Evolutionary conservation across 2,888 invertebrate genomes (phyloP).

Genomic region (Drosophila formosana): DNA sequence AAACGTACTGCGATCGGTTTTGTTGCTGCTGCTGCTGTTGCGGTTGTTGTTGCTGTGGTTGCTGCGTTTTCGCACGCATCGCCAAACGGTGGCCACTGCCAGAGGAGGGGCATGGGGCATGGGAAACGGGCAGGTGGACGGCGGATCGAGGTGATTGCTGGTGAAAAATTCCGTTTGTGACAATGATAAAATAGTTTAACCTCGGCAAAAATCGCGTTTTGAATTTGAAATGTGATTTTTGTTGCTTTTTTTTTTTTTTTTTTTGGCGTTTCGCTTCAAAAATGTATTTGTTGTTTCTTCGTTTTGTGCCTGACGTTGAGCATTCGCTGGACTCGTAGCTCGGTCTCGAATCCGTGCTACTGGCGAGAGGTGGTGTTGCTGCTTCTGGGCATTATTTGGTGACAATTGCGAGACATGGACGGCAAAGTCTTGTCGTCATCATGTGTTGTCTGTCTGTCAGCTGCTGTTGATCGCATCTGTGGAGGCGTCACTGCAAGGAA

Average conservation of each 20-base stretch:
- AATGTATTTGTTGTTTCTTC: conserved; percentile 58
- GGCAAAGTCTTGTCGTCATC: conserved; percentile 18
- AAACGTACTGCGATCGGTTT: conserved; percentile 67
- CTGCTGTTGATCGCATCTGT: conserved; percentile 46
- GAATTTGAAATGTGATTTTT: conserved; percentile 80
- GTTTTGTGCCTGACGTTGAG: conserved; percentile 20
- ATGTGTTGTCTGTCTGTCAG: conserved; percentile 21
- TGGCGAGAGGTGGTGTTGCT: conserved; percentile 43
- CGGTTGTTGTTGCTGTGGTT: conserved; percentile 49
- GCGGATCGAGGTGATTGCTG: conserved; percentile 70
- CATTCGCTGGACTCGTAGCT: background rate
- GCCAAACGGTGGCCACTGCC: conserved; percentile 60
- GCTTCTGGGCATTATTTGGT: conserved; percentile 62
- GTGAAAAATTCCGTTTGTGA: conserved; percentile 83
- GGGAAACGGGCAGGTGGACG: conserved; percentile 60
- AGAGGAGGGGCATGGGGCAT: conserved; percentile 29
- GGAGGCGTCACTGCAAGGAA: conserved; percentile 52
- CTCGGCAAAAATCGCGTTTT: conserved; percentile 83
- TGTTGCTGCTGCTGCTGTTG: conserved; percentile 27
- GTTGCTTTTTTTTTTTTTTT: conserved; percentile 24
- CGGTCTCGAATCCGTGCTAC: conserved; percentile 56
- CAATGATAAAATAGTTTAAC: conserved; percentile 84
- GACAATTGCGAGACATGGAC: conserved; percentile 56
- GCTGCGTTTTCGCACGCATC: conserved; percentile 80
- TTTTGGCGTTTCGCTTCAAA: conserved; percentile 71